Evolutionary conservation across 2,113 vertebrate species (phyloP), one percentile per base, ranked within the genome.

Genomic region (Pseudonaja textilis): DNA sequence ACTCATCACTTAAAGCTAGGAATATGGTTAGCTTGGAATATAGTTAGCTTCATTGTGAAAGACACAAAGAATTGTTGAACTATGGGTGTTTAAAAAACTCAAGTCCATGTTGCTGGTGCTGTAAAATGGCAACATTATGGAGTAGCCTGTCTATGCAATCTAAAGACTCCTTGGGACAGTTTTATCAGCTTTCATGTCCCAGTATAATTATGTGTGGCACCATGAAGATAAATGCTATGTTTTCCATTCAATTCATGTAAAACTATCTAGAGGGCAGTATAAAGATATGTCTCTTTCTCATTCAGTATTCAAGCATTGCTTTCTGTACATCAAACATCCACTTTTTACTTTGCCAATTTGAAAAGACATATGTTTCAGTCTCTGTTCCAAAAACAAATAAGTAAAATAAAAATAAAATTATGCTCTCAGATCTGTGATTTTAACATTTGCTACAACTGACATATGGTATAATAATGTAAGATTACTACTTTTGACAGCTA

Each of bases 121-220:
- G 57, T 64, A 88, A 92, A 88, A 47, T 64, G 61, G 47, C 52
- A 14, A 86, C 87, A 61, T 93, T 93, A 52, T 26, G 11, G 85
- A 85, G 26, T 29, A 59, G 25, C 86, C 88, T 42, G 34, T 81
- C 93, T 69, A 50, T 50, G 39, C 86, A 59, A 88, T 88, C n/a
- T 91, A 88, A 91, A 88, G 90, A 91, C 90, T 91, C 61, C 86
- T 88, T 81, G 56, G 57, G 52, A 55, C 42, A 93, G 52, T 81
- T 88, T 57, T 85, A 90, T 89, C n/a, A 88, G 61, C 50, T 81
- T 42, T 85, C 59, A 57, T 81, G 61, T 88, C 93, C 47, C 54
- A 59, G 11, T 47, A 91, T 57, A 93, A 91, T 93, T 88, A 91
- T 54, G n/a, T 39, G 8, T 91, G 54, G 1, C 59, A 91, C 39